A percentile compares a stretch with the other conserved stretches of the same genome.
phyloP scores from a whole-genome alignment of 1,140 invertebrate species.

The Lepidotrigona ventralis region DNA sequence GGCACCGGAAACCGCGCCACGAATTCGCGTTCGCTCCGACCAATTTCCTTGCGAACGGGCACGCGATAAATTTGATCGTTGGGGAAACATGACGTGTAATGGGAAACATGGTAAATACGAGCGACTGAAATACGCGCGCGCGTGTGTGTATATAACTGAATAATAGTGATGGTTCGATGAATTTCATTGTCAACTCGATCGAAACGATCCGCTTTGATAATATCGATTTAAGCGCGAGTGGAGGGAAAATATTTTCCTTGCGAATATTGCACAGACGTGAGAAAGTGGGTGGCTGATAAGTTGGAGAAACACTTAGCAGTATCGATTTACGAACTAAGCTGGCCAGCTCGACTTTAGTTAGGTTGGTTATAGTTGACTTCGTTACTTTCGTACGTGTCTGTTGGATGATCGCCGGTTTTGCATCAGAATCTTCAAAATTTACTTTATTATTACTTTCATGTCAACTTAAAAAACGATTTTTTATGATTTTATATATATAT shows the following conservation, averaged over 20 bases:
- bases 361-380: neutral
- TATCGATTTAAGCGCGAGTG: neutral
- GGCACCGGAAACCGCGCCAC: neutral
- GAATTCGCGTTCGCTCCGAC: neutral
- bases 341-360: neutral
- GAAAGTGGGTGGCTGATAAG: neutral
- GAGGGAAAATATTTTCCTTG: neutral
- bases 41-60: neutral
- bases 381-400: neutral
- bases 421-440: no score
- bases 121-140: no score
- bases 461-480: no score
- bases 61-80: neutral
- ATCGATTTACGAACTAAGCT: conserved; percentile 5
- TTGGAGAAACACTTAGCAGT: conserved; percentile 8
- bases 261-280: no score
- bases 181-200: neutral
- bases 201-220: neutral
- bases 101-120: neutral
- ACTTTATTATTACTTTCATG: no score
- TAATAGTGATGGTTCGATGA: neutral
- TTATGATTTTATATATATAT: no score
- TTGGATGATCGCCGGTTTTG: neutral
- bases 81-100: neutral
- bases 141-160: no score